A percentile compares a stretch with the other conserved stretches of the same genome.
These are phyloP conservation scores for Bombus confusus DNA, from an alignment of 1,140 invertebrate species.

Conservation along the genomic window DNA sequence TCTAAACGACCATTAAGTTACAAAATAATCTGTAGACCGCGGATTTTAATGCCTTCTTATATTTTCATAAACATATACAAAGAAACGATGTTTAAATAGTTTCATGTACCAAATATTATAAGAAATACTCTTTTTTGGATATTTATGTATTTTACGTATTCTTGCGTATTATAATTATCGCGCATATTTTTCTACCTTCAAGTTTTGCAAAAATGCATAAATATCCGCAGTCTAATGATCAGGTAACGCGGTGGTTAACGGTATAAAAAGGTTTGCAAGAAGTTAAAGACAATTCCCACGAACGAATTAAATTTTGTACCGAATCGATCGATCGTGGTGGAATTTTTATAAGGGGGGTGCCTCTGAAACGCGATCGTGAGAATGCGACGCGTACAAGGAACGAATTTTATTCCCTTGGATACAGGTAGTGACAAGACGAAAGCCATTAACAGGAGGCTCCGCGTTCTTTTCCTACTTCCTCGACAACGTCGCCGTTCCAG, in stretches of 20 bases:
- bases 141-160: too few relatives aligned
- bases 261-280: neutral
- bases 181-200: too few relatives aligned
- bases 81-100: too few relatives aligned
- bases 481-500: conserved; percentile 42
- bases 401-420: conserved; percentile 57
- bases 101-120: too few relatives aligned
- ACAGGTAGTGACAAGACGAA: conserved; percentile 34
- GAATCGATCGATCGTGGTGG: neutral
- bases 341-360: neutral
- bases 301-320: conserved; percentile 6
- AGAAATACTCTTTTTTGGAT: too few relatives aligned
- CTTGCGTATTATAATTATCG: too few relatives aligned
- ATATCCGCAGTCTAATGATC: neutral
- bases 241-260: neutral
- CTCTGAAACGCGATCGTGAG: conserved; percentile 40
- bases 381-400: conserved; percentile 33
- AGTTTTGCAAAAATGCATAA: too few relatives aligned
- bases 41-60: too few relatives aligned
- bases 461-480: conserved; percentile 68
- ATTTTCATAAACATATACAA: too few relatives aligned
- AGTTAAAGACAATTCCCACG: neutral
- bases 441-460: conserved; percentile 54
- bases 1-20: neutral
- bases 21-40: too few relatives aligned